Evolutionary conservation across 2,797 vertebrate species (phyloP).

Genomic region (Spea hammondii): DNA sequence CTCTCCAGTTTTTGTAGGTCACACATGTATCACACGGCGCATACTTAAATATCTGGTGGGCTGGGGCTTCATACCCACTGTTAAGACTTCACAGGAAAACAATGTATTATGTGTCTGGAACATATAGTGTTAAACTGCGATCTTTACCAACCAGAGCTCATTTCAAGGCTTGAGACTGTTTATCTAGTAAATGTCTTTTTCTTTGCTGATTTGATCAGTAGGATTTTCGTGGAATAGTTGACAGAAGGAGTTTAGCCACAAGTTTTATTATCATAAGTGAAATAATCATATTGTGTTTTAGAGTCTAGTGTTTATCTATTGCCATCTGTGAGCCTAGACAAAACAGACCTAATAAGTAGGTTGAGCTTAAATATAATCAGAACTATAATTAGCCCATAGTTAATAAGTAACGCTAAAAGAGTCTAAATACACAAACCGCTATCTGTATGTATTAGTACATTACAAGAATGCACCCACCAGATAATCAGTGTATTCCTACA

Average conservation of each 20-base stretch:
- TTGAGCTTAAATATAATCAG: constrained; percentile 64
- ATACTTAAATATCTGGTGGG: too few relatives aligned
- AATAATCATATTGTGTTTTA: constrained; percentile 67
- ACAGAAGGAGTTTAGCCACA: constrained; percentile 62
- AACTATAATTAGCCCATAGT: constrained; percentile 63
- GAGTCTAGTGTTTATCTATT: constrained; percentile 69
- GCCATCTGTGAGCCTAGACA: constrained; percentile 73
- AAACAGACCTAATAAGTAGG: constrained; percentile 68
- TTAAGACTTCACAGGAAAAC: too few relatives aligned
- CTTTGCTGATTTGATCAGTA: constrained; percentile 53
- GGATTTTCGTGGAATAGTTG: constrained; percentile 54
- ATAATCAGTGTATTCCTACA: neutral
- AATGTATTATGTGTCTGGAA: constrained; percentile 32
- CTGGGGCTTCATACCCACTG: too few relatives aligned
- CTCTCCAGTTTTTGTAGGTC: too few relatives aligned
- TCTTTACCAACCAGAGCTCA: constrained; percentile 28
- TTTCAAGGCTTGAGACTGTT: constrained; percentile 56
- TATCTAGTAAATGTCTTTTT: constrained; percentile 52
- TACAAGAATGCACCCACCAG: neutral
- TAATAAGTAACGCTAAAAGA: constrained; percentile 57
- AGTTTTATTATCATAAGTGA: constrained; percentile 64
- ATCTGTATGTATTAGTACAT: constrained; percentile 54
- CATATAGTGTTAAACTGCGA: constrained; percentile 54
- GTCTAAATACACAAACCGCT: constrained; percentile 61
- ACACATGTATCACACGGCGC: too few relatives aligned